These are phyloP conservation scores for Drosophila melanosoma DNA, from an alignment of 2,888 invertebrate genomes.

Conservation along the genomic window DNA sequence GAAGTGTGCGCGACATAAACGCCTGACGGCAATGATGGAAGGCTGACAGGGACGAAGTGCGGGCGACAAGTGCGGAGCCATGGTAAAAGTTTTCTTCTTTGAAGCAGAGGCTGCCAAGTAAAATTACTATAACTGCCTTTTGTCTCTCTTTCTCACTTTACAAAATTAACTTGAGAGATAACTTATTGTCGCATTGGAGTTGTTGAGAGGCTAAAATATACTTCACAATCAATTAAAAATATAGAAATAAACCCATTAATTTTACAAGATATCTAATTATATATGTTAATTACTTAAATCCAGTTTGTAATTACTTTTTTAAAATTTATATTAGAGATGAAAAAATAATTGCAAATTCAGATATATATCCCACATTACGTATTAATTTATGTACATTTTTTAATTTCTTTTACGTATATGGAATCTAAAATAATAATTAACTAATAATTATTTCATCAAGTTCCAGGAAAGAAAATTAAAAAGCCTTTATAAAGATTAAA, in stretches of 20 bases:
- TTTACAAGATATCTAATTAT: neutral
- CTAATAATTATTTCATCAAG: neutral
- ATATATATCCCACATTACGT: neutral
- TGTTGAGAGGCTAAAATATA: neutral
- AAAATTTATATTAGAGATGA: neutral
- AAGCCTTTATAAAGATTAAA: neutral
- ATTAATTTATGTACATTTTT: neutral
- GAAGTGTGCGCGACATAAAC: slow-evolving; percentile 55
- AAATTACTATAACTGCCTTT: slow-evolving; percentile 40
- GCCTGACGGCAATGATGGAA: slow-evolving; percentile 54
- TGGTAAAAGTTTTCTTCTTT: slow-evolving; percentile 40
- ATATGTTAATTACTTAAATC: neutral
- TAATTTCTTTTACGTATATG: neutral
- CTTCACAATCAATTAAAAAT: neutral
- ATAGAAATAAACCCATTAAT: no score
- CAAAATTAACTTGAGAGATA: slow-evolving; percentile 50
- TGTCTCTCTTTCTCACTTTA: neutral
- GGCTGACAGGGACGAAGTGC: slow-evolving; percentile 24
- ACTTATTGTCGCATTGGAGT: neutral
- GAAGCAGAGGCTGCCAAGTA: slow-evolving; percentile 44
- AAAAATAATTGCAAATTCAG: neutral
- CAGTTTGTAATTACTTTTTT: neutral
- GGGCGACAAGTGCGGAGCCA: slow-evolving; percentile 7
- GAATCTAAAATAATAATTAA: neutral
- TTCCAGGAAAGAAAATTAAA: neutral